Conservation (phyloP, 2,888 invertebrate genomes). For the Mactromeris polynyma region DNA sequence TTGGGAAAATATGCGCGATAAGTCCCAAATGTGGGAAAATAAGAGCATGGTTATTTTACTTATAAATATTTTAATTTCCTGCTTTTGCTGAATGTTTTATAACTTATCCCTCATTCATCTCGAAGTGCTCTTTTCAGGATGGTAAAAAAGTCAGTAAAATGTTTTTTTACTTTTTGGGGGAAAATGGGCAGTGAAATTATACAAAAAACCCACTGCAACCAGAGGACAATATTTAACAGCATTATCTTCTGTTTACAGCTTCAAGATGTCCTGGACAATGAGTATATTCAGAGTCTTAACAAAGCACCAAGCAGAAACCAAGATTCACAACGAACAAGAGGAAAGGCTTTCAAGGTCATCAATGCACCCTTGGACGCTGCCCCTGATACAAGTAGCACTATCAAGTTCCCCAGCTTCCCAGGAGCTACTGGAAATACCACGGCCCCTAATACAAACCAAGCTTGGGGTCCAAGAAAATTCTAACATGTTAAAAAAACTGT, state of each 20-base stretch:
- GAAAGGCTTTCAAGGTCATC: constrained; percentile 84
- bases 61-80: too few relatives aligned
- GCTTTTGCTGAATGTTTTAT: too few relatives aligned
- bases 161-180: too few relatives aligned
- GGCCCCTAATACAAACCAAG: constrained; percentile 75
- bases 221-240: too few relatives aligned
- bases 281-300: constrained; percentile 84
- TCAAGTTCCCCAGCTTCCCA: constrained; percentile 86
- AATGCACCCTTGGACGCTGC: constrained; percentile 87
- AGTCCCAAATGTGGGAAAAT: too few relatives aligned
- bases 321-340: constrained; percentile 29
- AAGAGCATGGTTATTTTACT: too few relatives aligned
- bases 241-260: constrained; percentile 80
- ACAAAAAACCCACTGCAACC: too few relatives aligned
- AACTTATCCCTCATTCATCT: too few relatives aligned
- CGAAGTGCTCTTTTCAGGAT: too few relatives aligned
- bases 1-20: too few relatives aligned
- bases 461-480: constrained; percentile 78
- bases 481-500: constrained; percentile 13
- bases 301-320: constrained; percentile 81
- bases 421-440: constrained; percentile 70
- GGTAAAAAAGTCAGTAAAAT: too few relatives aligned
- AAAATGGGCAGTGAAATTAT: too few relatives aligned
- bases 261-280: constrained; percentile 87
- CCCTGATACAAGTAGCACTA: constrained; percentile 86